These are phyloP conservation scores for Platyscelio sp. DNA, from an alignment of 2,888 invertebrate genomes.

Conservation along the genomic window DNA sequence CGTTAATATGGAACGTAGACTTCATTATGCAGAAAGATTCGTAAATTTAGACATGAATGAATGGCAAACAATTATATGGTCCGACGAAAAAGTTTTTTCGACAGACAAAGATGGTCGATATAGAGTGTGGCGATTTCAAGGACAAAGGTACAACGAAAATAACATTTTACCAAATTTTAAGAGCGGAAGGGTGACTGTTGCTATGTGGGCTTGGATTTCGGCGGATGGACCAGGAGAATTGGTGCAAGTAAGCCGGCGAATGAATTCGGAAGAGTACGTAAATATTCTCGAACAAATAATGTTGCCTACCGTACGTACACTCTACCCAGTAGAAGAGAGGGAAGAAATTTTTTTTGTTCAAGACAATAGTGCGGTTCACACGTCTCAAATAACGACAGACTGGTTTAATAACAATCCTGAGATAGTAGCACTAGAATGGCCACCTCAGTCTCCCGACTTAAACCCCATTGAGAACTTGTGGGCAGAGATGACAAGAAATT, in stretches of 20 bases:
- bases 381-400: not conserved
- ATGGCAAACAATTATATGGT: not conserved
- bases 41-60: not conserved
- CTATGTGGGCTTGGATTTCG: not conserved
- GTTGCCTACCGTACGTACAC: not conserved
- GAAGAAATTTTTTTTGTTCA: not conserved
- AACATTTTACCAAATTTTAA: not conserved
- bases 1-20: too few species aligned
- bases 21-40: too few species aligned
- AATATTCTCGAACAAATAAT: not conserved
- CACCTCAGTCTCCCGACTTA: not conserved
- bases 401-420: not conserved
- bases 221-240: not conserved
- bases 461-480: not conserved
- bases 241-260: not conserved
- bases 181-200: not conserved
- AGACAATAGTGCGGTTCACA: not conserved
- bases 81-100: not conserved
- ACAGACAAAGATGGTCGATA: not conserved
- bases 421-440: not conserved
- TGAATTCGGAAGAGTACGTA: not conserved
- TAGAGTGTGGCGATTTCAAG: not conserved
- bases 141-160: not conserved
- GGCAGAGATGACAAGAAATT: not conserved
- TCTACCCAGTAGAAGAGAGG: not conserved